phyloP scores from a whole-genome alignment of 2,888 invertebrate genomes.

The Mongoloraphidia duomilia region DNA sequence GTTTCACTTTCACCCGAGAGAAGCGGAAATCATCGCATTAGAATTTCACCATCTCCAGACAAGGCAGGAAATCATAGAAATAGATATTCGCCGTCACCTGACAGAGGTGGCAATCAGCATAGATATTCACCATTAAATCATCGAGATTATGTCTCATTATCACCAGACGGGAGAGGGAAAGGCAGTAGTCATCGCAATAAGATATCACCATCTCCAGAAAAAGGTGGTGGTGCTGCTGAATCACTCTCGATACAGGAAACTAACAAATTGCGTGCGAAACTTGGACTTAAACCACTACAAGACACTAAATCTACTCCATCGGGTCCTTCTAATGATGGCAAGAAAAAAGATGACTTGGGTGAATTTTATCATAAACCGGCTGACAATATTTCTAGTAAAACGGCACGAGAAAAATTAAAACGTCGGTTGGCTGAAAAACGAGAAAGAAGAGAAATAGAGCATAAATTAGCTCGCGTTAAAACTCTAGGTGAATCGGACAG shows the following conservation, averaged over 20 bases:
- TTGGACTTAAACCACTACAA: conserved; percentile 87
- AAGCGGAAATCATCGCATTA: conserved; percentile 20
- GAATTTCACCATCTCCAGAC: conserved; percentile 26
- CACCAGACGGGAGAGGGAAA: conserved; percentile 9
- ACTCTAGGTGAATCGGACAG: conserved; percentile 58
- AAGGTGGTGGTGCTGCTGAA: conserved; percentile 30
- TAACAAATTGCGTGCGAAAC: conserved; percentile 78
- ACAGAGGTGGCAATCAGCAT: conserved; percentile 26
- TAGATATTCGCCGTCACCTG: conserved; percentile 14
- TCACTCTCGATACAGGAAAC: conserved; percentile 70
- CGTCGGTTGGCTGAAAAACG: conserved; percentile 63
- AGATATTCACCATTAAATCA: not conserved
- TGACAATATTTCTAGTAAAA: conserved; percentile 55
- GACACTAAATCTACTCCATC: conserved; percentile 24
- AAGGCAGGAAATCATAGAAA: not conserved
- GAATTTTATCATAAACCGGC: conserved; percentile 83
- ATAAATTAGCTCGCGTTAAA: conserved; percentile 43
- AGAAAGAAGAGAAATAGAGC: conserved; percentile 64
- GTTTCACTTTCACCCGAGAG: conserved; percentile 26
- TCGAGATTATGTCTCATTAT: not conserved
- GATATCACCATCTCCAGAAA: conserved; percentile 21
- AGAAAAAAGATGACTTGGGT: conserved; percentile 42
- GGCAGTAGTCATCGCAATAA: conserved; percentile 18
- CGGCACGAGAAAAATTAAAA: conserved; percentile 64
- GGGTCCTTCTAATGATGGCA: conserved; percentile 29